These are phyloP conservation scores for Equus przewalskii DNA, from an alignment of 2,113 vertebrate species.

Conservation along the genomic window DNA sequence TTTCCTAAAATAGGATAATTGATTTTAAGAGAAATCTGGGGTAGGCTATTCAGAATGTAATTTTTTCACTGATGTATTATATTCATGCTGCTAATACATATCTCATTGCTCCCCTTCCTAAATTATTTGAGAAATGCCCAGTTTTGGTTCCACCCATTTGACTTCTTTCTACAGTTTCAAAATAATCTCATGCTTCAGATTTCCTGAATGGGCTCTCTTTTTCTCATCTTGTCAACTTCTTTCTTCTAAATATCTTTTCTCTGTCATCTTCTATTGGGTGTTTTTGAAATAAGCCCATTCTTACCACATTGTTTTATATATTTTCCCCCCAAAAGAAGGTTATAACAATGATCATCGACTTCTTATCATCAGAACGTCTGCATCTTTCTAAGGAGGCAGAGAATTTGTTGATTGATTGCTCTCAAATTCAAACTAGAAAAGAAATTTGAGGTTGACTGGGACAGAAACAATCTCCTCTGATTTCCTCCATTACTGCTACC, in stretches of 20 bases:
- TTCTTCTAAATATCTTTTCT: not conserved
- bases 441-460: not conserved
- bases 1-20: not conserved
- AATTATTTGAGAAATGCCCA: not conserved
- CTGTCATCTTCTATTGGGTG: not conserved
- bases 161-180: not conserved
- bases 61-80: not conserved
- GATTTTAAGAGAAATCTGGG: not conserved
- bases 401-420: not conserved
- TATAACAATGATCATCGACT: not conserved
- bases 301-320: not conserved
- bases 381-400: not conserved
- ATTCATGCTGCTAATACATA: not conserved
- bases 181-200: not conserved
- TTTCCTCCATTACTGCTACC: not conserved
- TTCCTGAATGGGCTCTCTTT: not conserved
- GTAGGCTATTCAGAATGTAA: not conserved
- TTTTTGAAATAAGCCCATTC: not conserved
- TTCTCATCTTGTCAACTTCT: not conserved
- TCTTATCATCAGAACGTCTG: not conserved
- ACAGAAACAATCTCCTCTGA: not conserved
- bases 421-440: not conserved
- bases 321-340: not conserved
- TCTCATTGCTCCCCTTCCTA: not conserved
- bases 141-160: not conserved